A percentile compares a stretch with the other conserved stretches of the same genome.
Conservation (phyloP, 2,113 vertebrate species). For the Garra rufa region DNA sequence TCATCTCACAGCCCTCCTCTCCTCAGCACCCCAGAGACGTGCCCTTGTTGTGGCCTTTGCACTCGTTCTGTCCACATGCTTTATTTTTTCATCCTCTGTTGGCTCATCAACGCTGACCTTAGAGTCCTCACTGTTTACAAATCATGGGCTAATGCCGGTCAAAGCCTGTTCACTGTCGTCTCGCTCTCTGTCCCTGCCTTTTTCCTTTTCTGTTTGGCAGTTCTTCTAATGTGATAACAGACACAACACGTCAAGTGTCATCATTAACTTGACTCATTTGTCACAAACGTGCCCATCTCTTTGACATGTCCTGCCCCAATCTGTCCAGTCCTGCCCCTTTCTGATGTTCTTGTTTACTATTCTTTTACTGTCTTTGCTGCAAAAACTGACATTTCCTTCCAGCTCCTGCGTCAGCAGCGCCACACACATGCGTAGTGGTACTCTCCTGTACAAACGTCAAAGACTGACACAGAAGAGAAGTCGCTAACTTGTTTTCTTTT, state of each 20-base stretch:
- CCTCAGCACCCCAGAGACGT: conserved; percentile 19
- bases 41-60: not conserved
- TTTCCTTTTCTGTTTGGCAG: not conserved
- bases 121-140: conserved; percentile 8
- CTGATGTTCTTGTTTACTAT: not conserved
- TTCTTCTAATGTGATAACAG: not conserved
- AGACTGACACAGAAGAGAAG: too few species aligned
- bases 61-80: not conserved
- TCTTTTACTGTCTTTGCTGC: not conserved
- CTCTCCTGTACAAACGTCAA: too few species aligned
- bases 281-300: not conserved
- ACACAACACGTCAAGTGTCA: not conserved
- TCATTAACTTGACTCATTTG: not conserved
- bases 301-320: not conserved
- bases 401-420: too few species aligned
- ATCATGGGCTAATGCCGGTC: not conserved
- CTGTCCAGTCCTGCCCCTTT: not conserved
- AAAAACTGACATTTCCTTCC: not conserved
- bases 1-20: not conserved
- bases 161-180: not conserved
- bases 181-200: not conserved
- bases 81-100: conserved; percentile 38
- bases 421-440: too few species aligned
- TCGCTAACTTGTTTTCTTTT: too few species aligned
- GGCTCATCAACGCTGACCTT: conserved; percentile 40